Conservation (phyloP, 1,140 invertebrate genomes). For the Brachionus asplanchnoidis region DNA sequence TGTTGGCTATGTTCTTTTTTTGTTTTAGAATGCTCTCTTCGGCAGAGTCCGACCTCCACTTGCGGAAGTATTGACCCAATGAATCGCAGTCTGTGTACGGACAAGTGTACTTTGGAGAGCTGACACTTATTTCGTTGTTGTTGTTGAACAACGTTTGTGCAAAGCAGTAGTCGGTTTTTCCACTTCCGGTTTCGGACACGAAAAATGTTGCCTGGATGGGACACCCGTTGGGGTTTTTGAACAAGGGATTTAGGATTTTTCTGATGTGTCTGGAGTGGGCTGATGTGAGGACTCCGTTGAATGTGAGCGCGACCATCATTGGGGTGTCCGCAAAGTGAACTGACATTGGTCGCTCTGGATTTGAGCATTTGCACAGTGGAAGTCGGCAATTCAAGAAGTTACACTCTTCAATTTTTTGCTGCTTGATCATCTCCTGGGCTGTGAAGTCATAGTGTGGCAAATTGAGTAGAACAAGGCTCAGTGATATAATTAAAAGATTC, state of each 20-base stretch:
- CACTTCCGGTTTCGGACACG: neutral
- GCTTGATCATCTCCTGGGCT: conserved; percentile 1
- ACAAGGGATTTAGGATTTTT: conserved; percentile 32
- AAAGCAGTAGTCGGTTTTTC: conserved; percentile 31
- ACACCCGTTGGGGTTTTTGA: conserved; percentile 41
- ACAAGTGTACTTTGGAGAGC: neutral
- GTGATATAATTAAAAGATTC: neutral
- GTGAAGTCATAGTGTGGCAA: neutral
- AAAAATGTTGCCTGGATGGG: conserved; percentile 34
- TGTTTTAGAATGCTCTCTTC: conserved; percentile 12
- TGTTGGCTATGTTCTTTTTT: neutral
- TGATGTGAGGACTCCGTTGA: neutral
- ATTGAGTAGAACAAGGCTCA: neutral
- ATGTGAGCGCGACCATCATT: conserved; percentile 10
- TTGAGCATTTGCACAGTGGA: conserved; percentile 29
- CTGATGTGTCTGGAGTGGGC: neutral
- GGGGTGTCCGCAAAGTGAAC: conserved; percentile 18
- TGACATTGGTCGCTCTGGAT: neutral
- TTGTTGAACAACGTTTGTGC: conserved; percentile 32
- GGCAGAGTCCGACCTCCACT: neutral
- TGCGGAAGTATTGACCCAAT: neutral
- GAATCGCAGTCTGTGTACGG: conserved; percentile 36
- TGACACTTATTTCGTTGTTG: conserved; percentile 16
- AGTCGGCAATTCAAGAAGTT: conserved; percentile 34
- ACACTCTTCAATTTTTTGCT: conserved; percentile 23